A percentile compares a stretch with the other conserved stretches of the same genome.
Conservation (phyloP, 1,140 invertebrate genomes). For the Drosophila grimshawi region DNA sequence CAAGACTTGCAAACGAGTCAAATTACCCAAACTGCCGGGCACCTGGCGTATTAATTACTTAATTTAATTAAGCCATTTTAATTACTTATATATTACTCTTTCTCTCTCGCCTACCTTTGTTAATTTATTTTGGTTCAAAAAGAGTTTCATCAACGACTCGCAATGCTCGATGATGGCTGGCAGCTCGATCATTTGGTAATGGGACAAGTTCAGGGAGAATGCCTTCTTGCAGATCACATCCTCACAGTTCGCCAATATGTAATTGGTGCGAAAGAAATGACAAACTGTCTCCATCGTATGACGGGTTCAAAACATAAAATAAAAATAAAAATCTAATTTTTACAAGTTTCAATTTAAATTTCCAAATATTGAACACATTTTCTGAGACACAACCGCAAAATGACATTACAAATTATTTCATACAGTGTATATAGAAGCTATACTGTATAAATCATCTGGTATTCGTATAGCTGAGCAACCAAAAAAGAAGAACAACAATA, state of each 20-base stretch:
- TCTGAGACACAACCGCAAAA: slow-evolving; percentile 19
- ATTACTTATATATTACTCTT: neutral
- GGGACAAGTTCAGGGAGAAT: slow-evolving; percentile 86
- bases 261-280: slow-evolving; percentile 87
- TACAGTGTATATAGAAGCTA: neutral
- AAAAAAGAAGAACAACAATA: neutral
- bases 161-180: slow-evolving; percentile 86
- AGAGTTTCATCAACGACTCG: slow-evolving; percentile 86
- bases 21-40: slow-evolving; percentile 68
- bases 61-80: no score
- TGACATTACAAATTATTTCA: slow-evolving; percentile 22
- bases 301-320: neutral
- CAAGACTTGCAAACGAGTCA: slow-evolving; percentile 84
- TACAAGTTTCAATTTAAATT: slow-evolving; percentile 24
- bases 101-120: slow-evolving; percentile 75
- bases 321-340: neutral
- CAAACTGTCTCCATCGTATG: slow-evolving; percentile 82
- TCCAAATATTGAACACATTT: slow-evolving; percentile 38
- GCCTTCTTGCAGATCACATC: slow-evolving; percentile 86
- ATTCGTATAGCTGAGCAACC: neutral
- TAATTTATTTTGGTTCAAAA: slow-evolving; percentile 87
- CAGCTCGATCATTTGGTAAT: slow-evolving; percentile 86
- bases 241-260: slow-evolving; percentile 87
- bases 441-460: slow-evolving; percentile 9
- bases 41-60: slow-evolving; percentile 42